phyloP scores from a whole-genome alignment of 1,140 invertebrate genomes.

The Venturia canescens region DNA sequence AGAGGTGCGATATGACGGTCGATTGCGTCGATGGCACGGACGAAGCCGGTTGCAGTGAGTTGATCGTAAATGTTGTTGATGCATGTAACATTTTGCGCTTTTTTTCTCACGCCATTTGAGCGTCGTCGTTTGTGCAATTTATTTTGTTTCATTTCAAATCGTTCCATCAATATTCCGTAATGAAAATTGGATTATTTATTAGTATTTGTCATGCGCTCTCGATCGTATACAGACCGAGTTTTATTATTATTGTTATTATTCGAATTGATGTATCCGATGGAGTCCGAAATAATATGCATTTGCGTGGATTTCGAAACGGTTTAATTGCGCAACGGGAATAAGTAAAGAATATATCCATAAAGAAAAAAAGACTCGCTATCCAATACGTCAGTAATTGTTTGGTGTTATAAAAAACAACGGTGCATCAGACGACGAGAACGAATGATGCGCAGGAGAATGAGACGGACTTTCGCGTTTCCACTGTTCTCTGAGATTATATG shows the following conservation, averaged over 20 bases:
- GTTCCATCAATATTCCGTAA: too few species aligned
- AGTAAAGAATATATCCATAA: not conserved
- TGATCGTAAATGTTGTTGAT: constrained; percentile 47
- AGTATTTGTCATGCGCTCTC: too few species aligned
- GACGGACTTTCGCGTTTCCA: constrained; percentile 13
- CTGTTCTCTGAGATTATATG: constrained; percentile 8
- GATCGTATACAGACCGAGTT: too few species aligned
- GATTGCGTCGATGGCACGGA: constrained; percentile 97
- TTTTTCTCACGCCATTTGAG: too few species aligned
- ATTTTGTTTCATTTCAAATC: too few species aligned
- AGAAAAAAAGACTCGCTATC: not conserved
- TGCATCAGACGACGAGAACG: constrained; percentile 19
- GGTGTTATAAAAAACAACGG: constrained; percentile 15
- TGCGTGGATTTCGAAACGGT: not conserved
- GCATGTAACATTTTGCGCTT: too few species aligned
- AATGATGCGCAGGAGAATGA: constrained; percentile 7
- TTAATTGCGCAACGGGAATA: too few species aligned
- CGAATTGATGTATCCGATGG: too few species aligned
- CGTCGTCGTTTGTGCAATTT: too few species aligned
- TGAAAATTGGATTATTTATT: not conserved
- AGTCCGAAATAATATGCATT: not conserved
- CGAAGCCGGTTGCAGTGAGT: constrained; percentile 96
- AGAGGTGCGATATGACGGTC: constrained; percentile 93
- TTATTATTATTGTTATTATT: too few species aligned
- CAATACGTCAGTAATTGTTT: not conserved